Evolutionary conservation across 2,113 vertebrate genomes (phyloP).

Genomic region (Fukomys damarensis): DNA sequence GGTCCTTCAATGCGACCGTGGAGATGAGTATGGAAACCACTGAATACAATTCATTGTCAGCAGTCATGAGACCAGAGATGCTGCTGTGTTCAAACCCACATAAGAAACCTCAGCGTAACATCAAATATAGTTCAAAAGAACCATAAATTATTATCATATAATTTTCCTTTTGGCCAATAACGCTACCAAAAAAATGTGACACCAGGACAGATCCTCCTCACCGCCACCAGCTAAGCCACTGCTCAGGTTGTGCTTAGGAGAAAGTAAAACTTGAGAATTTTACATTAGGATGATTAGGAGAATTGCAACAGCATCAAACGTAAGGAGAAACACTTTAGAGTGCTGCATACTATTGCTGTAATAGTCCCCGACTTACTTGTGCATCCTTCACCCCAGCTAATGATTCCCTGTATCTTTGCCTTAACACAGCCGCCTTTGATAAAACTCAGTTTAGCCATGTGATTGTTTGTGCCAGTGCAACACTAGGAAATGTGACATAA

Average conservation of each 20-base stretch:
- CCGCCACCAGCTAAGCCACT: neutral
- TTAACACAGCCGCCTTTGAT: neutral
- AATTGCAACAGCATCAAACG: neutral
- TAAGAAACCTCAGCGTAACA: neutral
- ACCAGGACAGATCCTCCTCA: too few species aligned
- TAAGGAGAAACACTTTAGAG: neutral
- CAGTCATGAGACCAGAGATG: neutral
- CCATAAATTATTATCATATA: neutral
- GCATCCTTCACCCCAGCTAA: too few species aligned
- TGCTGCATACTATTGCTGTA: neutral
- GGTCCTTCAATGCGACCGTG: neutral
- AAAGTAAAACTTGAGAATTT: neutral
- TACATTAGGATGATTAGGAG: neutral
- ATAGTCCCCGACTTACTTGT: neutral
- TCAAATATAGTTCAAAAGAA: neutral
- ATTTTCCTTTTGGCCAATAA: neutral
- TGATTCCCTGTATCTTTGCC: neutral
- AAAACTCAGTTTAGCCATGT: neutral
- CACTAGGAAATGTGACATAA: neutral
- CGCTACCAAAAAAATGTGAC: neutral
- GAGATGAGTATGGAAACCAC: neutral
- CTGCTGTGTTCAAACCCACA: neutral
- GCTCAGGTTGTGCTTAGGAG: neutral
- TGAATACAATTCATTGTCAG: neutral
- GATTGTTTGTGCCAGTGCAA: neutral